Conservation (phyloP, 1,140 invertebrate species). For the Eupeodes corollae region DNA sequence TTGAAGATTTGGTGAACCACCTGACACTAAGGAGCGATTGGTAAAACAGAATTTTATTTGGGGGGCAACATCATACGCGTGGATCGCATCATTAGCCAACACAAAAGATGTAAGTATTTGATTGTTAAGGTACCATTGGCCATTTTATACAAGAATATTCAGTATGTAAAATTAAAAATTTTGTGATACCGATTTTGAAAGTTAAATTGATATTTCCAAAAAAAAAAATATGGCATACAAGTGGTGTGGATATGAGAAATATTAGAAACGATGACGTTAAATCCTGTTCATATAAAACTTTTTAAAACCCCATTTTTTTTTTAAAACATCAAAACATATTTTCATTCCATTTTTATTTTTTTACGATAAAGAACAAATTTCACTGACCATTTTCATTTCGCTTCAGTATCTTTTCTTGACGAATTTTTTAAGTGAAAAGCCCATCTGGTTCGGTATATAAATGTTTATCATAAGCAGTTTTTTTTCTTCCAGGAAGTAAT, state of each 20-base stretch:
- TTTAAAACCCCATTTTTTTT: conserved; percentile 14
- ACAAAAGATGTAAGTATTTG: conserved; percentile 13
- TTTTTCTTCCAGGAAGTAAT: too few species aligned
- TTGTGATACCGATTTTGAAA: conserved; percentile 9
- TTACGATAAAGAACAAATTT: too few species aligned
- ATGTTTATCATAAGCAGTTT: not conserved
- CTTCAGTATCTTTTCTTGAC: too few species aligned
- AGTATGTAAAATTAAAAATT: conserved; percentile 15
- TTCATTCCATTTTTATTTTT: too few species aligned
- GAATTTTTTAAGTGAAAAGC: too few species aligned
- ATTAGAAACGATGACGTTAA: too few species aligned
- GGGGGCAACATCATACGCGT: conserved; percentile 20
- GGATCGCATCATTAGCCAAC: conserved; percentile 15
- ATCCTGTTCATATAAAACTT: too few species aligned
- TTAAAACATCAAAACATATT: not conserved
- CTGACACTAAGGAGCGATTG: conserved; percentile 25
- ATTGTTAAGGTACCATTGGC: not conserved
- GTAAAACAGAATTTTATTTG: conserved; percentile 21
- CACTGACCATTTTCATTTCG: too few species aligned
- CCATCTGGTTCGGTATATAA: too few species aligned
- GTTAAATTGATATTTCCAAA: conserved; percentile 2
- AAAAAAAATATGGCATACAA: conserved; percentile 26
- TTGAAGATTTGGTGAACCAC: conserved; percentile 20
- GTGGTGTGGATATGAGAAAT: conserved; percentile 26
- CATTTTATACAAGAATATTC: conserved; percentile 13